A percentile compares a stretch with the other conserved stretches of the same genome.
Evolutionary conservation across 2,113 vertebrate genomes (phyloP).

Genomic region (Actenoides hombroni): DNA sequence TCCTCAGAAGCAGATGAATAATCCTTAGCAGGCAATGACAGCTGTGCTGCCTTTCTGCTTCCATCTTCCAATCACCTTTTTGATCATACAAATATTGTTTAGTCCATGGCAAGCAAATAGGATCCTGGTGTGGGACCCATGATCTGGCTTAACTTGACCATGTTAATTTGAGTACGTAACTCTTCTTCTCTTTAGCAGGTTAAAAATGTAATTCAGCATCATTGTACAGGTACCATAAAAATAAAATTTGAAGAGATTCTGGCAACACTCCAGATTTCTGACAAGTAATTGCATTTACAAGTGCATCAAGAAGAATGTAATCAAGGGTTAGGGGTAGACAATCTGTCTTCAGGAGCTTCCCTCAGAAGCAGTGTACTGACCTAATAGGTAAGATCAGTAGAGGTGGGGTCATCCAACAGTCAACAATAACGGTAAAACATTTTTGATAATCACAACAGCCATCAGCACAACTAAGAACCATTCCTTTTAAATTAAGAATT

Average conservation of each 20-base stretch:
- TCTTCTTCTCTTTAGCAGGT: neutral
- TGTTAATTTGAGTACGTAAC: neutral
- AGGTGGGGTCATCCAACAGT: neutral
- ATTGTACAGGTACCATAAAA: neutral
- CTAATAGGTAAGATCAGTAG: neutral
- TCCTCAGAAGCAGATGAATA: neutral
- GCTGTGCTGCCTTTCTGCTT: neutral
- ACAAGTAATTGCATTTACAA: neutral
- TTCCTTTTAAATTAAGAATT: neutral
- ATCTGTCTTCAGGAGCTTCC: neutral
- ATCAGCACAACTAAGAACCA: neutral
- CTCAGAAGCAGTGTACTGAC: neutral
- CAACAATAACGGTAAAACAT: neutral
- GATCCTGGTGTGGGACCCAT: neutral
- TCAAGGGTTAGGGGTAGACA: neutral
- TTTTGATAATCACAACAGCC: neutral
- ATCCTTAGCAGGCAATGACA: neutral
- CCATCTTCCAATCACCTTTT: neutral
- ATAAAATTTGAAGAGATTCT: neutral
- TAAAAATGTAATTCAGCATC: neutral
- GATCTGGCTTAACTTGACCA: neutral
- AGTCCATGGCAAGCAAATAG: neutral
- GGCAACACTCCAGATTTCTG: neutral
- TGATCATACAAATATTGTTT: neutral
- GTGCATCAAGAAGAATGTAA: neutral